These are phyloP conservation scores for Philaenus spumarius DNA, from an alignment of 1,140 invertebrate species.

Conservation along the genomic window DNA sequence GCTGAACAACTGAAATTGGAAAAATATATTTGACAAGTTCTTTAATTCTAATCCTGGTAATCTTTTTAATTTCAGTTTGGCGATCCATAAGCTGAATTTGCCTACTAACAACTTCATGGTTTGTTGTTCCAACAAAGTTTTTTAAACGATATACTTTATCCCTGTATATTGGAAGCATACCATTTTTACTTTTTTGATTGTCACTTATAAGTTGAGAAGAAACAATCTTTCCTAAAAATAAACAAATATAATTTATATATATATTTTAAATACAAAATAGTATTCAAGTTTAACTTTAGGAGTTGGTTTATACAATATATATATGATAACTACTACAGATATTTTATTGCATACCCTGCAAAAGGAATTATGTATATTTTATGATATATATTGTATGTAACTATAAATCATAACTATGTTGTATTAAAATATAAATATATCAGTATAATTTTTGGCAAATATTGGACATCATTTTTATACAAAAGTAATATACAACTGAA, in stretches of 20 bases:
- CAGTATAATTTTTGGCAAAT: too few species aligned
- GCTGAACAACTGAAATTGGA: constrained; percentile 55
- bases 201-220: constrained; percentile 46
- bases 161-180: constrained; percentile 52
- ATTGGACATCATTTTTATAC: too few species aligned
- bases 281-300: too few species aligned
- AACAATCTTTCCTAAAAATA: constrained; percentile 40
- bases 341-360: too few species aligned
- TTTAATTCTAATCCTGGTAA: constrained; percentile 53
- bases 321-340: too few species aligned
- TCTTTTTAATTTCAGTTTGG: constrained; percentile 50
- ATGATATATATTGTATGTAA: too few species aligned
- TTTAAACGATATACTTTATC: constrained; percentile 54
- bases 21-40: constrained; percentile 71
- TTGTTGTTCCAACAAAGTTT: constrained; percentile 46
- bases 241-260: constrained; percentile 18
- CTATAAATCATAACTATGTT: too few species aligned
- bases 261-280: too few species aligned
- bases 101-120: constrained; percentile 41
- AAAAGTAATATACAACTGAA: too few species aligned
- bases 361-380: too few species aligned
- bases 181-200: constrained; percentile 48
- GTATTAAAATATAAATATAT: too few species aligned
- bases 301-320: too few species aligned
- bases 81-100: constrained; percentile 29